Evolutionary conservation across 2,113 vertebrate genomes (phyloP).

Genomic region (Vicugna pacos): DNA sequence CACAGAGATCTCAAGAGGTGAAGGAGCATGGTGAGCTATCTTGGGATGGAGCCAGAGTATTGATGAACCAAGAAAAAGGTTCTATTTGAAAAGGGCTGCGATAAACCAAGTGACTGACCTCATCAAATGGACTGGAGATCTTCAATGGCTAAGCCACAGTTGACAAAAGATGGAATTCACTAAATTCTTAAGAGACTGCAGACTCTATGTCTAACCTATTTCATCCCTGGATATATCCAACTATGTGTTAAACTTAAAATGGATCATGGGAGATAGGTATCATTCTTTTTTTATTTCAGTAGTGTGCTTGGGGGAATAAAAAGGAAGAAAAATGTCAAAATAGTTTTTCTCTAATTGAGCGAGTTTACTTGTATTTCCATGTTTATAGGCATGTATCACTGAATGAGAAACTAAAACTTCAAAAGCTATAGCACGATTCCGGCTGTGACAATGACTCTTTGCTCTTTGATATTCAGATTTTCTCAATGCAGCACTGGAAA

Average conservation of each 20-base stretch:
- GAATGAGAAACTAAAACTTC: slow-evolving; percentile 5
- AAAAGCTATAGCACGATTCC: background rate
- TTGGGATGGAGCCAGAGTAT: background rate
- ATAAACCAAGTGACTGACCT: background rate
- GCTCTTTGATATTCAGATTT: slow-evolving; percentile 33
- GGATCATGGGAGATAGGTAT: background rate
- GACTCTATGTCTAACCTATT: background rate
- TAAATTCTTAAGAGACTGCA: background rate
- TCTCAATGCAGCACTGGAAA: background rate
- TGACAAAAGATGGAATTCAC: background rate
- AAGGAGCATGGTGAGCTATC: background rate
- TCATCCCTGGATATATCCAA: background rate
- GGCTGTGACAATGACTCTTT: background rate
- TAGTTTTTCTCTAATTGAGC: background rate
- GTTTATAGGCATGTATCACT: background rate
- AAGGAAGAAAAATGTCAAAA: background rate
- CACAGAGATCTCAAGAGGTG: background rate
- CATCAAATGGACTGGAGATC: background rate
- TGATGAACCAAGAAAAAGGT: background rate
- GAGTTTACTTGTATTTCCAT: background rate
- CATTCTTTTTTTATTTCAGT: slow-evolving; percentile 33
- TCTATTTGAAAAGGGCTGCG: background rate
- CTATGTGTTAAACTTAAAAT: slow-evolving; percentile 27
- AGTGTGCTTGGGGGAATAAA: slow-evolving; percentile 2
- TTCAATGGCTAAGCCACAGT: background rate